Percentiles rank a stretch among this genome's conserved stretches.
phyloP scores from a whole-genome alignment of 2,797 vertebrate species.

The Onychomys leucogaster region DNA sequence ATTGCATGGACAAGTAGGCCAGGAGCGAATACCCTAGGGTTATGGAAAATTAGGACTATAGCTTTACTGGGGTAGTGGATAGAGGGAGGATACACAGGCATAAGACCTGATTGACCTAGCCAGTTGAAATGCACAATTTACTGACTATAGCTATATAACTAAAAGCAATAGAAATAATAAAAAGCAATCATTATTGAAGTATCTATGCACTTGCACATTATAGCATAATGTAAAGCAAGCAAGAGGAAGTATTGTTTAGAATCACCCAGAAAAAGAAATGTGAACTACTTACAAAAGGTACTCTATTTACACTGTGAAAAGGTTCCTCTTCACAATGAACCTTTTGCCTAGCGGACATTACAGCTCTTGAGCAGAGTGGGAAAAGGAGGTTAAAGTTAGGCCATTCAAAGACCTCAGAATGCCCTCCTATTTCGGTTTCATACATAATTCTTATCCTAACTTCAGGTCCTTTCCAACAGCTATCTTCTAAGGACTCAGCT shows the following conservation, averaged over 20 bases:
- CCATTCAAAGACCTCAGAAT: too few species aligned
- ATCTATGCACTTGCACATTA: neutral
- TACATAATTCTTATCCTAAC: neutral
- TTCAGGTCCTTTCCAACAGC: neutral
- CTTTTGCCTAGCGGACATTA: neutral
- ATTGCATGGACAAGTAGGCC: neutral
- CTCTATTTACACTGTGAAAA: neutral
- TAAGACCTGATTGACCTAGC: constrained; percentile 15
- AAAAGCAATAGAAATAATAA: neutral
- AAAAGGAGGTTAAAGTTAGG: neutral
- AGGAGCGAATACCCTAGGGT: neutral
- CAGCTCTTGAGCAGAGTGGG: neutral
- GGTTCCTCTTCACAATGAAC: neutral
- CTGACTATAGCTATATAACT: neutral
- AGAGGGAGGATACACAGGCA: neutral
- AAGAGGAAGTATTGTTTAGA: neutral
- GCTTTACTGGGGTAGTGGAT: neutral
- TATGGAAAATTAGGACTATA: neutral
- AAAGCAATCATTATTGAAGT: neutral
- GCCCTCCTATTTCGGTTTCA: neutral
- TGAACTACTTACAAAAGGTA: neutral
- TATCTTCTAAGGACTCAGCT: neutral
- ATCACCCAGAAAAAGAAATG: neutral
- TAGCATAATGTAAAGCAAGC: neutral
- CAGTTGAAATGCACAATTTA: neutral